Percentiles rank a stretch among this genome's conserved stretches.
Conservation (phyloP, 2,113 vertebrate species). For the Odontophorus gujanensis region DNA sequence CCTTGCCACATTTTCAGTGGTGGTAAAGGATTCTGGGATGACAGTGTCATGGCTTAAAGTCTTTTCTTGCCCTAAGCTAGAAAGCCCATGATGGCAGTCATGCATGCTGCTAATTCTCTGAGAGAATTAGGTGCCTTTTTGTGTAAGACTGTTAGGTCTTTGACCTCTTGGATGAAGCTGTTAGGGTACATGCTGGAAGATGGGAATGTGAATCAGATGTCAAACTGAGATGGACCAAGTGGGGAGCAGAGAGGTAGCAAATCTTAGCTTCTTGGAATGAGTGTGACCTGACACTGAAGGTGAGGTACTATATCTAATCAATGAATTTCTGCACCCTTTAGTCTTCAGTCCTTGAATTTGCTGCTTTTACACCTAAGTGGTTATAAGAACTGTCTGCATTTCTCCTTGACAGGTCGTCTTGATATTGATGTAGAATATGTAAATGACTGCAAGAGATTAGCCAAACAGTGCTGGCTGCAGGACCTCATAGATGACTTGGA, state of each 20-base stretch:
- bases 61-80: not conserved
- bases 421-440: slow-evolving; percentile 92
- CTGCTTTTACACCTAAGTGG: not conserved
- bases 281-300: not conserved
- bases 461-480: slow-evolving; percentile 93
- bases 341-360: not conserved
- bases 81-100: not conserved
- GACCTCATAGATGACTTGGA: slow-evolving; percentile 92
- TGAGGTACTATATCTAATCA: not conserved
- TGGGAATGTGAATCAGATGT: not conserved
- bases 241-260: not conserved
- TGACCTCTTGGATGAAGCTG: not conserved
- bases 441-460: slow-evolving; percentile 90
- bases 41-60: not conserved
- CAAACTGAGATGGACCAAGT: not conserved
- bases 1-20: not conserved
- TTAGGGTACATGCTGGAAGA: not conserved
- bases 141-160: not conserved
- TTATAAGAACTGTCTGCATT: not conserved
- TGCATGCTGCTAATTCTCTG: not conserved
- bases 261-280: not conserved
- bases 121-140: not conserved
- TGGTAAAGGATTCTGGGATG: not conserved
- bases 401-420: slow-evolving; percentile 82
- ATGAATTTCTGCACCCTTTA: not conserved